phyloP scores from a whole-genome alignment of 2,797 vertebrate species.

The Gallinago stenura region DNA sequence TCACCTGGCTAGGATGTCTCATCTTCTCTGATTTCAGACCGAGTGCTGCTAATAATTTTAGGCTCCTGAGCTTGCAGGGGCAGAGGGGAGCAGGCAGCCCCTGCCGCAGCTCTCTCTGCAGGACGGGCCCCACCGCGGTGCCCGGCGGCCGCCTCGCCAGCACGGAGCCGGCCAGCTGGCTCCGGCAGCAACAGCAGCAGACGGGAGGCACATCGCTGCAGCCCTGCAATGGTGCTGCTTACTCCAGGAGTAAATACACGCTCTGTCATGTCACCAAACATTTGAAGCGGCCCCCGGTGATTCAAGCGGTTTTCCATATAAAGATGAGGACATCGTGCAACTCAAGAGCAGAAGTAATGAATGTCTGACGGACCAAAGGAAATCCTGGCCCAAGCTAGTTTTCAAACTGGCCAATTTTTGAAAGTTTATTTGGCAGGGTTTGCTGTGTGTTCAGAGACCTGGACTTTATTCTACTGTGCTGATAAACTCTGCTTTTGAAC shows the following conservation, averaged over 20 bases:
- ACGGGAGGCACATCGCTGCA: neutral
- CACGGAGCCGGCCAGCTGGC: neutral
- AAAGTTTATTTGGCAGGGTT: constrained; percentile 35
- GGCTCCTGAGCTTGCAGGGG: neutral
- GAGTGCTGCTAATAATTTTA: neutral
- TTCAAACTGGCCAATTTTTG: neutral
- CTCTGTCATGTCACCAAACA: neutral
- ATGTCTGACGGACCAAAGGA: constrained; percentile 4
- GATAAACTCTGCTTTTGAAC: neutral
- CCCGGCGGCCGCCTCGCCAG: neutral
- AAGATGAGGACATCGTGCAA: neutral
- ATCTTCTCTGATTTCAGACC: neutral
- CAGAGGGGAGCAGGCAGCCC: neutral
- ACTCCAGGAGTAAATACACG: neutral
- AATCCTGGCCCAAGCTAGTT: constrained; percentile 7
- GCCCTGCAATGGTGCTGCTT: neutral
- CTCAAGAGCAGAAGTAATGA: constrained; percentile 6
- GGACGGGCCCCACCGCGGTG: neutral
- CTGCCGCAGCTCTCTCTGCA: neutral
- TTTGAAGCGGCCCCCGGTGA: neutral
- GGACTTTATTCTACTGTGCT: neutral
- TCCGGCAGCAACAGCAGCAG: constrained; percentile 10
- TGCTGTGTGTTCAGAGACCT: neutral
- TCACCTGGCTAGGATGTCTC: neutral
- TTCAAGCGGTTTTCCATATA: neutral